Base-by-base conservation (phyloP, 2,797 vertebrate genomes). In the Lophotriccus pileatus region DNA sequence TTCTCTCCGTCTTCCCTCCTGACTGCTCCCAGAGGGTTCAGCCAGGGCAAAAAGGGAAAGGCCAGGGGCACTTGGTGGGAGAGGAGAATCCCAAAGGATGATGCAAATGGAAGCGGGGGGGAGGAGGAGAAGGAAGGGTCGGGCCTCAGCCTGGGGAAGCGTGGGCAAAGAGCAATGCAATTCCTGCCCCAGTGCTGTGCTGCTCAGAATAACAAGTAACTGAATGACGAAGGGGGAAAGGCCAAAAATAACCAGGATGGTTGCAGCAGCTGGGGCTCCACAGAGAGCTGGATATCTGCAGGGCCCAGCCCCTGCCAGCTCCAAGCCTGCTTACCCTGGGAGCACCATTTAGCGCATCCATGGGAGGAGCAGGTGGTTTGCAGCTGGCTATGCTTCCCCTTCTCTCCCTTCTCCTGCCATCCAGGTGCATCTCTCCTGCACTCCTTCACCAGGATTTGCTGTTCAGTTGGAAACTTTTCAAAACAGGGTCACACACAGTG, bases 81-180 rank as follows among this genome's bases (percentile, higher is more conserved):
- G 1, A 89, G 39, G 24, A 88, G 23, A 58, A 87, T 25, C 36
- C 69, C 16, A 4, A 28, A 67, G 34, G 23, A 67, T 1, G 6
- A 14, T 13, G 27, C 12, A 58, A 59, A 37, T 1, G 0, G n/a
- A n/a, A 14, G 7, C n/a, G 5, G 41, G 8, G 7, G 16, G 19
- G 7, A 5, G 37, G 8, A 7, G 18, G 28, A 24, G 20, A 47
- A n/a, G n/a, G n/a, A n/a, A n/a, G n/a, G n/a, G n/a, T n/a, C 9
- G 4, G 49, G 49, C 49, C 50, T 87, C 11, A 12, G 53, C 21
- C 56, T 24, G 34, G 37, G 10, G 69, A 91, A 73, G 14, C 0
- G 0, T 1, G 1, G 22, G 44, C 30, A 53, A 0, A 1, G 11
- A 93, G 27, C 50, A 68, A n/a, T 0, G 0, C 4, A 8, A 14